phyloP scores from a whole-genome alignment of 1,140 invertebrate species.

The Pomacea maculata region DNA sequence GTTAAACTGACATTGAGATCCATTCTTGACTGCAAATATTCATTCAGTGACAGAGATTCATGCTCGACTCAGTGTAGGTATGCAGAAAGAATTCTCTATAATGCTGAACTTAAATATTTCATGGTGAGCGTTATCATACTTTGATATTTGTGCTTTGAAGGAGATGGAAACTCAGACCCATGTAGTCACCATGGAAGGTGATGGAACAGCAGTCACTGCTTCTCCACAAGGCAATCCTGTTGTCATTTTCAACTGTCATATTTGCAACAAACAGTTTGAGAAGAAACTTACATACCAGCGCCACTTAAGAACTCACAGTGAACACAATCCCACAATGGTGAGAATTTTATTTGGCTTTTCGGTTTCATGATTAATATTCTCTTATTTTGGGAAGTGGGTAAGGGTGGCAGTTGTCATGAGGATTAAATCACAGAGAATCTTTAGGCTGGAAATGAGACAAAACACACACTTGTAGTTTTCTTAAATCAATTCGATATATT shows the following conservation, averaged over 20 bases:
- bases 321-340: constrained; percentile 24
- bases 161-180: constrained; percentile 13
- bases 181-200: constrained; percentile 1
- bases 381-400: no score
- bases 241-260: constrained; percentile 24
- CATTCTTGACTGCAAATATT: no score
- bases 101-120: no score
- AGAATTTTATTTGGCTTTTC: background rate
- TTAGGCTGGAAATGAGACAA: no score
- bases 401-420: no score
- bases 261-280: constrained; percentile 25
- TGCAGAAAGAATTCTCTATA: no score
- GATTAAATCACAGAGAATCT: no score
- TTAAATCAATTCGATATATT: no score
- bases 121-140: background rate
- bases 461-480: no score
- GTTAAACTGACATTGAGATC: no score
- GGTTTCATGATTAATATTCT: background rate
- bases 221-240: background rate
- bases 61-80: no score
- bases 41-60: no score
- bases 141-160: background rate
- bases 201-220: background rate
- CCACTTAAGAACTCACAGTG: constrained; percentile 17
- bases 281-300: constrained; percentile 20